Percentiles rank a stretch among this genome's conserved stretches.
Conservation (phyloP, 1,140 invertebrate species). For the Tribolium castaneum region DNA sequence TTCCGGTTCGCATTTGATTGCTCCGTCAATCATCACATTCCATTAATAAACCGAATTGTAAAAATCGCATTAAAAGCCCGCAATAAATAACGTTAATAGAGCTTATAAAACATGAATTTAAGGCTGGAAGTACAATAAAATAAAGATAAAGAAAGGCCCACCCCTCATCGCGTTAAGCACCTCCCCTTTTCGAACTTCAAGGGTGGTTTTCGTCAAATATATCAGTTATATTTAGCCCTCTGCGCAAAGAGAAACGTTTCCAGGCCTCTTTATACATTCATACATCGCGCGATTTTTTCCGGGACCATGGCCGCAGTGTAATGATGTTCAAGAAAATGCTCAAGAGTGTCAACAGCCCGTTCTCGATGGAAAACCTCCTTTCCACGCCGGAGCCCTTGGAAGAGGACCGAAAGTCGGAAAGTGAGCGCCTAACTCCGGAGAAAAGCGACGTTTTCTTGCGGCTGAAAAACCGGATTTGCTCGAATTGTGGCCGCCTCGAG, state of each 20-base stretch:
- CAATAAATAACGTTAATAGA: too few relatives aligned
- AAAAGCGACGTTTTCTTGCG: constrained; percentile 58
- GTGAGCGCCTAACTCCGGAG: constrained; percentile 50
- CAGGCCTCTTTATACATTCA: constrained; percentile 17
- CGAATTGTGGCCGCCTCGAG: constrained; percentile 62
- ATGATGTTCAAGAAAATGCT: constrained; percentile 60
- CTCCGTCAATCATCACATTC: constrained; percentile 5
- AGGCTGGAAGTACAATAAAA: constrained; percentile 49
- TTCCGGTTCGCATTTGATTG: constrained; percentile 23
- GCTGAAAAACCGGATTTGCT: constrained; percentile 59
- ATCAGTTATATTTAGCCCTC: constrained; percentile 52
- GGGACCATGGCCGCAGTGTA: not conserved
- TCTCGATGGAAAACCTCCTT: constrained; percentile 62
- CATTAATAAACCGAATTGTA: not conserved
- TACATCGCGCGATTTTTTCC: not conserved
- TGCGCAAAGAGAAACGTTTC: constrained; percentile 40
- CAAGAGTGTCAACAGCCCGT: constrained; percentile 60
- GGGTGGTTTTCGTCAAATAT: constrained; percentile 56
- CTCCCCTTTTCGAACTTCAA: constrained; percentile 54
- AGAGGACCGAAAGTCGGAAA: constrained; percentile 48
- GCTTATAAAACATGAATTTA: constrained; percentile 51
- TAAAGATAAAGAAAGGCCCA: constrained; percentile 59
- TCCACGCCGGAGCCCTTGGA: constrained; percentile 58
- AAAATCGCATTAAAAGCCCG: not conserved
- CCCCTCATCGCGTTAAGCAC: constrained; percentile 56